Percentiles rank a stretch among this genome's conserved stretches.
These are phyloP conservation scores for Sycophaga agraensis DNA, from an alignment of 1,140 invertebrate genomes.

Conservation along the genomic window DNA sequence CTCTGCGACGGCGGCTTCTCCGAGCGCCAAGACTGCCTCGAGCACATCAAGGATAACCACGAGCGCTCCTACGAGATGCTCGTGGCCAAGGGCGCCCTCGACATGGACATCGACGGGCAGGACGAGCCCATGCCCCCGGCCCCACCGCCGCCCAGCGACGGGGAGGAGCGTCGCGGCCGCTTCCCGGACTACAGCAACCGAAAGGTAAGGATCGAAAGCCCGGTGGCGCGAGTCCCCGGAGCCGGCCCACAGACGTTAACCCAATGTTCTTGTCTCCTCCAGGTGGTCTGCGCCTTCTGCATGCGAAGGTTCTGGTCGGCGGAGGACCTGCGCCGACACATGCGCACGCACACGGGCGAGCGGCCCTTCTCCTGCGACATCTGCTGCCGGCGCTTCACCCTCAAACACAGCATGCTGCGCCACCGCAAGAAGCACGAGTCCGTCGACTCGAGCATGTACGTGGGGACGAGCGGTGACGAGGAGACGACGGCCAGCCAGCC, in stretches of 20 bases:
- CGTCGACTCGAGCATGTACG: slow-evolving; percentile 48
- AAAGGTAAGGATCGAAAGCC: slow-evolving; percentile 70
- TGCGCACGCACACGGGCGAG: slow-evolving; percentile 86
- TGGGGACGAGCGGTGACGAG: slow-evolving; percentile 56
- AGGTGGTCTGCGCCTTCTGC: slow-evolving; percentile 90
- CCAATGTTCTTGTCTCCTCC: too few species aligned
- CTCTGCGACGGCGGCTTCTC: slow-evolving; percentile 85
- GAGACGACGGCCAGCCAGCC: slow-evolving; percentile 37
- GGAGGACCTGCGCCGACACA: slow-evolving; percentile 87
- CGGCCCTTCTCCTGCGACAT: slow-evolving; percentile 78
- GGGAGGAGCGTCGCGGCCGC: slow-evolving; percentile 64
- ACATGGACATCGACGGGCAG: slow-evolving; percentile 58
- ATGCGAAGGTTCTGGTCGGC: slow-evolving; percentile 91
- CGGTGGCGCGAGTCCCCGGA: too few species aligned
- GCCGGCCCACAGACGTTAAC: too few species aligned
- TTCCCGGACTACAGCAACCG: slow-evolving; percentile 85
- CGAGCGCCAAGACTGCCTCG: slow-evolving; percentile 75
- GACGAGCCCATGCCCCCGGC: slow-evolving; percentile 48
- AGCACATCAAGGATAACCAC: slow-evolving; percentile 77
- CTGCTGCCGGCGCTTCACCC: slow-evolving; percentile 79
- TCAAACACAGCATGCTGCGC: slow-evolving; percentile 92
- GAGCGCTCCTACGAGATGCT: slow-evolving; percentile 72
- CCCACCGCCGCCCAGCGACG: slow-evolving; percentile 48
- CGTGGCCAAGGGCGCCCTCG: slow-evolving; percentile 77
- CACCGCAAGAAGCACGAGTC: slow-evolving; percentile 82